Evolutionary conservation across 2,888 invertebrate genomes (phyloP), one percentile per base, ranked within the genome.

Genomic region (Zaprionus bogoriensis): DNA sequence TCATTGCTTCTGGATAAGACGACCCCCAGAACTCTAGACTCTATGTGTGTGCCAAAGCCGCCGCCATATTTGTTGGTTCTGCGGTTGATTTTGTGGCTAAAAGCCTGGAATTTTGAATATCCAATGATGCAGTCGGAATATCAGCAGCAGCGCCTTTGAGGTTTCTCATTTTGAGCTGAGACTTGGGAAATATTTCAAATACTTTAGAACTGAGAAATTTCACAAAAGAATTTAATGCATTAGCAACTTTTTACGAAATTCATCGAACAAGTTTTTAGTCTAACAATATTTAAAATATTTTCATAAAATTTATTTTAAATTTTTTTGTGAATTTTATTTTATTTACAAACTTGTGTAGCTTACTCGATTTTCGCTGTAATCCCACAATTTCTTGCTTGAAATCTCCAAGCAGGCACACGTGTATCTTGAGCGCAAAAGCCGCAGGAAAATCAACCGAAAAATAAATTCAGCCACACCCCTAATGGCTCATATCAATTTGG

Each of bases 401-500:
- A 51, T 30, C 22, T 41, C 41, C 20, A 38, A 38, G 42, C n/a
- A 51, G 20, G 36, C 55, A 61, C 62, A 68, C 57, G 69, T 74
- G 67, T 63, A 30, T 53, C 48, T 57, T 7, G 7, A 17, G 46
- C 47, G 57, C 57, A 57, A 58, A n/a, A 60, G 42, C 51, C 46
- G 28, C 53, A 38, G 39, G 4, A 58, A 78, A 72, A 60, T 27
- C 53, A 53, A 41, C 23, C 44, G 47, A 67, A 60, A 51, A 32
- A 22, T 41, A 51, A 63, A 55, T 52, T 59, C 45, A 77, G 74
- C 74, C 70, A 85, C n/a, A n/a, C n/a, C 84, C 88, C 84, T 87
- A 88, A 88, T 87, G 87, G 83, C 74, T 66, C 70, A 83, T 87
- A 88, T 87, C 84, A 88, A 89, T 88, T 87, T 87, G 75, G 76